Base-by-base conservation (phyloP, 2,797 vertebrate genomes). In the Morelia viridis region DNA sequence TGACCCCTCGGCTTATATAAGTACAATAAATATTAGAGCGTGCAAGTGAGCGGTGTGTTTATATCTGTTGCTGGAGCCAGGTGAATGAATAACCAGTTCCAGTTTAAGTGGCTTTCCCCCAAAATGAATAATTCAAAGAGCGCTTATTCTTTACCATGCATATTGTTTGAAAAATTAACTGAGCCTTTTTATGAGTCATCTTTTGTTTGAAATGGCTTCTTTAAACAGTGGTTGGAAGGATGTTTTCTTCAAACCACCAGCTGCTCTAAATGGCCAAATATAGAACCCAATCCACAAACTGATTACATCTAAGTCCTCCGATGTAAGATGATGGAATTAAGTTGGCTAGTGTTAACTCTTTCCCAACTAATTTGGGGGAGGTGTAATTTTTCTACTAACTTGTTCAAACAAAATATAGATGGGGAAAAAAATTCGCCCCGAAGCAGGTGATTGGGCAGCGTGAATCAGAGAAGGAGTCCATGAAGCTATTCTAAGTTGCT, bases 1-100 rank as follows among this genome's bases (percentile, higher is more conserved):
- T 83, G 92, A 90, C 56, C 92, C 84, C 93, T 92, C 53, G 86
- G 28, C 85, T 56, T 61, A 89, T 26, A 76, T 93, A 68, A 46
- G 88, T 56, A 84, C 12, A 31, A 57, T 83, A 94, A 94, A 65
- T 89, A 86, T 24, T 68, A 15, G 58, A 65, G 89, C 92, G 57
- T 0, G 0, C 35, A 94, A 94, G 85, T 58, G 56, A 9, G 11
- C 92, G 93, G 56, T 28, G 9, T 93, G 90, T 92, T 92, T 84
- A 62, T 56, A 87, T 1, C 0, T 92, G 60, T 58, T 88, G 89
- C 64, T 26, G 9, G 2, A 1, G 90, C 68, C 71, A 57, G 41
- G 92, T 28, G 35, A 93, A 87, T 89, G 84, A 92, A 58, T 90
- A 58, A 90, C 22, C 5, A 87, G 58, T 76, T 41, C 22, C 46